Evolutionary conservation across 2,888 invertebrate species (phyloP), one percentile per base, ranked within the genome.

Genomic region (Pseudococcus longispinus): DNA sequence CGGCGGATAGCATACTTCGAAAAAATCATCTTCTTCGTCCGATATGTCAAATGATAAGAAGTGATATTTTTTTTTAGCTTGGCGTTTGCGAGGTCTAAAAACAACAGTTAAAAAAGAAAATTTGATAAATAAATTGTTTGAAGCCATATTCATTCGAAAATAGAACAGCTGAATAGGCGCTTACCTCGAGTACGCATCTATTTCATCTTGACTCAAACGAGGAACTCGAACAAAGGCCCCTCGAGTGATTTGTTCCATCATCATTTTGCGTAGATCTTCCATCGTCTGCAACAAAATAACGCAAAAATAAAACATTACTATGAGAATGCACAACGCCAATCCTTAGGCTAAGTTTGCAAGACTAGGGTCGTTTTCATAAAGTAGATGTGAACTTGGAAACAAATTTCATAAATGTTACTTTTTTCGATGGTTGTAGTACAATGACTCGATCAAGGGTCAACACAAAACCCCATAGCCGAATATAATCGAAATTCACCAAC

Each of bases 41-140:
- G 32, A 32, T 9, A 84, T n/a, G n/a, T 32, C 55, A 11, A 84
- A 84, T 1, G 29, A 29, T 1, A 84, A 18, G n/a, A 20, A 55
- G 2, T 51, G 37, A 37, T 84, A 84, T 15, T 51, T 84, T 18
- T 32, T 84, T 60, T 84, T 84, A 9, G 55, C 55, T n/a, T 23
- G 26, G 3, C 84, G 51, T 84, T 84, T 84, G n/a, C 29, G 29
- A n/a, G 84, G 84, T 55, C 84, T 84, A 32, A 84, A 83, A 42
- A 15, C 1, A 18, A 70, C 9, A n/a, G 2, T n/a, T n/a, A 42
- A 11, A 82, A 9, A 55, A 83, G 26, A 1, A 3, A 70, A 70
- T 15, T 13, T 29, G 26, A 4, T 70, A 15, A 23, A 70, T 26
- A 9, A 70, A 70, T 29, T 3, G 44, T 2, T 37, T 37, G 37